Evolutionary conservation across 2,113 vertebrate species (phyloP).

Genomic region (Helogale parvula): DNA sequence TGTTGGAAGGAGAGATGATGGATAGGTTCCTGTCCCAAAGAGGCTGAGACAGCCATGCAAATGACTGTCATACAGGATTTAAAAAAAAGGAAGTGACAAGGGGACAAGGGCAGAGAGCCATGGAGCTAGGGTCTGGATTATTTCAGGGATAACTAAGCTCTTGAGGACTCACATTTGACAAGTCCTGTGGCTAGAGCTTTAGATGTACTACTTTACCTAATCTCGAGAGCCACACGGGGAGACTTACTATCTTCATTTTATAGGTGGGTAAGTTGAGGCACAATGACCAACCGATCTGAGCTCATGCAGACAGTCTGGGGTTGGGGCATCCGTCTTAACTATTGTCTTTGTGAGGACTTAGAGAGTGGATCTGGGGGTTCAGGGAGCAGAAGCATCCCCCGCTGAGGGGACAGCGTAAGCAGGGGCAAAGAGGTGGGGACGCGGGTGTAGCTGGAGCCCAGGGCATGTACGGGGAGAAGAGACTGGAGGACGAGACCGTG

Average conservation of each 20-base stretch:
- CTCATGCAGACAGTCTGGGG: not conserved
- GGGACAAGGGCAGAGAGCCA: not conserved
- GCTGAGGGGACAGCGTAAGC: not conserved
- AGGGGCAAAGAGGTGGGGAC: not conserved
- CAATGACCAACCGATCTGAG: not conserved
- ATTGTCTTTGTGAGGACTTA: not conserved
- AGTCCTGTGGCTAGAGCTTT: not conserved
- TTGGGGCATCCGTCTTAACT: not conserved
- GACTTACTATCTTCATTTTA: not conserved
- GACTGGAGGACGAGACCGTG: not conserved
- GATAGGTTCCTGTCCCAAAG: not conserved
- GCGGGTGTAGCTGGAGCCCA: not conserved
- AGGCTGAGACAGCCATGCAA: not conserved
- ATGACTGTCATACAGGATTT: not conserved
- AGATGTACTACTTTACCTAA: not conserved
- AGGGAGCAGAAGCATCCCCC: not conserved
- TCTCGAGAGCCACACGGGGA: not conserved
- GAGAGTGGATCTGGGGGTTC: not conserved
- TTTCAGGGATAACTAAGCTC: not conserved
- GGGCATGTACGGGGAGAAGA: not conserved
- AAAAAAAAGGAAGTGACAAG: not conserved
- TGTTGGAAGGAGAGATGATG: not conserved
- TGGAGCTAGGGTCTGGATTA: not conserved
- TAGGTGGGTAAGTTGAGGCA: not conserved
- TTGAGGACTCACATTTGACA: not conserved